Percentiles rank a stretch among this genome's conserved stretches.
Evolutionary conservation across 2,888 invertebrate genomes (phyloP).

Genomic region (Lasioglossum morio): DNA sequence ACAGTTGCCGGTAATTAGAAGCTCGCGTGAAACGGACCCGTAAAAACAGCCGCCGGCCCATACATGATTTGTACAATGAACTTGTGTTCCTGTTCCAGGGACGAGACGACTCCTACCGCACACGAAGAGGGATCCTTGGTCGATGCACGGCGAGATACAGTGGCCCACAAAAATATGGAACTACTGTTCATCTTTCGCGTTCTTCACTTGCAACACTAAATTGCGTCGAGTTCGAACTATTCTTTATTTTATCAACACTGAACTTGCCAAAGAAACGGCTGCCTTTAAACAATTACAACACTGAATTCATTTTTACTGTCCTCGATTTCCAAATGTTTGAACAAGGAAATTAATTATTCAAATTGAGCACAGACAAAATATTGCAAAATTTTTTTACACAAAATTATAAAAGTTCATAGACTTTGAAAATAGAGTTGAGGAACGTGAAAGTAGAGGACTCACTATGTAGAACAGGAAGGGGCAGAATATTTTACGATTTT

Average conservation of each 20-base stretch:
- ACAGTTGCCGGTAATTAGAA: slow-evolving; percentile 42
- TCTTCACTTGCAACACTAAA: background rate
- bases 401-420: background rate
- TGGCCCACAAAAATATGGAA: background rate
- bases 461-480: background rate
- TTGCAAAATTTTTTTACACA: background rate
- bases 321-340: background rate
- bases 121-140: slow-evolving; percentile 70
- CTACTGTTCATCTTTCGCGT: background rate
- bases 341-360: background rate
- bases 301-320: background rate
- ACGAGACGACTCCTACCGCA: slow-evolving; percentile 45
- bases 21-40: slow-evolving; percentile 49
- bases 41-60: slow-evolving; percentile 32
- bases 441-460: background rate
- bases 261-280: background rate
- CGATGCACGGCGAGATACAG: slow-evolving; percentile 64
- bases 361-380: background rate
- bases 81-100: slow-evolving; percentile 51
- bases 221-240: background rate
- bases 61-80: slow-evolving; percentile 48
- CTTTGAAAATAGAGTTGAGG: background rate
- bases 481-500: background rate
- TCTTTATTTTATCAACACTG: background rate
- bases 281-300: background rate